Base-by-base conservation (phyloP, 2,888 invertebrate genomes). In the Dioctria rufipes region DNA sequence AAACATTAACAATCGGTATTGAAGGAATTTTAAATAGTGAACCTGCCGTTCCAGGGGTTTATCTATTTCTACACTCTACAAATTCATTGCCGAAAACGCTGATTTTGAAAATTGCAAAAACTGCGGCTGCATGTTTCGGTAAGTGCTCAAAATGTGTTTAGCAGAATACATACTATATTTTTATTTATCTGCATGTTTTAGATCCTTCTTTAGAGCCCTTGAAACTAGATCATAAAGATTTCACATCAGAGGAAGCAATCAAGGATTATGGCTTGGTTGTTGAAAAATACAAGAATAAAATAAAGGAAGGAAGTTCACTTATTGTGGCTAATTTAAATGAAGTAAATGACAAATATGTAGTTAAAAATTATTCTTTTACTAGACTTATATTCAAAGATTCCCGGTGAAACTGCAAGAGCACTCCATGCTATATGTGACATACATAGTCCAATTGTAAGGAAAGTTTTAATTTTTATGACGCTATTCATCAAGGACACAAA, bases 361-460 rank as follows among this genome's bases (percentile, higher is more conserved):
- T 60, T 11, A 3, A 60, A 6, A 46, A 6, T 6, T 8, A 13
- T 13, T 60, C n/a, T 60, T 11, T 13, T 11, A 13, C 13, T 25
- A 25, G 25, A 51, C 51, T 51, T 51, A 25, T 58, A 11, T 66
- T 39, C 75, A 9, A 51, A 88, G 89, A 86, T 88, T 71, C 86
- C 88, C 2, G 83, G 86, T 0, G 81, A 84, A 71, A 84, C 86
- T 3, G 89, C 88, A 2, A 89, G 88, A 84, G 91, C 91, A 3
- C 90, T 93, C 83, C 92, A 93, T 84, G 86, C 89, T 80, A 89
- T 93, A 83, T 92, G 92, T 83, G 92, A 93, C 84, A 90, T 90
- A 43, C 83, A 89, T 65, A 89, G 86, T 80, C 92, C 92, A 8
- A 85, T 90, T 37, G 87, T 88, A 0, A 82, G 85, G 37, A 86